These are phyloP conservation scores for Henricia sp. DNA, from an alignment of 53 echinoderm and acorn worm species.

Conservation along the genomic window DNA sequence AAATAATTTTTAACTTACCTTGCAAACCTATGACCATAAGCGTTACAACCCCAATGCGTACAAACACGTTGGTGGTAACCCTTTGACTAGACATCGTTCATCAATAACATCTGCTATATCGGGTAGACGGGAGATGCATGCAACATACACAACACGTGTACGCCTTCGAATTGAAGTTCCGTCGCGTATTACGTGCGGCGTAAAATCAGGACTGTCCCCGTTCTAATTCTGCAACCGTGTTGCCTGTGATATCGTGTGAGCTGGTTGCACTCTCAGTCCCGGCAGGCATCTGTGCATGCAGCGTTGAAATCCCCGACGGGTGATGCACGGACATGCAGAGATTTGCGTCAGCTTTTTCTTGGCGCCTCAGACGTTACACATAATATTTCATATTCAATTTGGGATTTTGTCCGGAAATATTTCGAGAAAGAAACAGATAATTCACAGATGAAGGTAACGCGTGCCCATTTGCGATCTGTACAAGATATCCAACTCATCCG, in stretches of 20 bases:
- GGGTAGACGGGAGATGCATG: conserved; percentile 30
- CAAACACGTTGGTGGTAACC: conserved; percentile 26
- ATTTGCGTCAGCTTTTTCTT: conserved; percentile 36
- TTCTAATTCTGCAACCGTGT: conserved; percentile 9
- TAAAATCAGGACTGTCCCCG: conserved; percentile 34
- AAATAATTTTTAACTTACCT: conserved; percentile 19
- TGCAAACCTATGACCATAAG: conserved; percentile 29
- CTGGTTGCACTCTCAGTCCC: neutral
- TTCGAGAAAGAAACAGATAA: too few relatives aligned
- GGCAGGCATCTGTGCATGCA: neutral
- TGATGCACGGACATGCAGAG: conserved; percentile 6
- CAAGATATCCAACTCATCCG: too few relatives aligned
- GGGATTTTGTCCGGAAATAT: too few relatives aligned
- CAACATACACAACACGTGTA: neutral
- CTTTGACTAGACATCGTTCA: conserved; percentile 43
- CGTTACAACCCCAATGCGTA: conserved; percentile 7
- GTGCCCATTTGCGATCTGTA: too few relatives aligned
- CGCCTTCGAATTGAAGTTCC: conserved; percentile 13
- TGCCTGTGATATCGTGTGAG: neutral
- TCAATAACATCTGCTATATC: conserved; percentile 36
- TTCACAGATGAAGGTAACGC: too few relatives aligned
- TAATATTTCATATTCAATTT: too few relatives aligned
- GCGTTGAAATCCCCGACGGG: conserved; percentile 13
- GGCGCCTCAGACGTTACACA: too few relatives aligned
- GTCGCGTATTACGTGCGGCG: conserved; percentile 21